phyloP scores from a whole-genome alignment of 37 sponge, comb jelly and placozoan species.

The Diacarnus erythraeanus region DNA sequence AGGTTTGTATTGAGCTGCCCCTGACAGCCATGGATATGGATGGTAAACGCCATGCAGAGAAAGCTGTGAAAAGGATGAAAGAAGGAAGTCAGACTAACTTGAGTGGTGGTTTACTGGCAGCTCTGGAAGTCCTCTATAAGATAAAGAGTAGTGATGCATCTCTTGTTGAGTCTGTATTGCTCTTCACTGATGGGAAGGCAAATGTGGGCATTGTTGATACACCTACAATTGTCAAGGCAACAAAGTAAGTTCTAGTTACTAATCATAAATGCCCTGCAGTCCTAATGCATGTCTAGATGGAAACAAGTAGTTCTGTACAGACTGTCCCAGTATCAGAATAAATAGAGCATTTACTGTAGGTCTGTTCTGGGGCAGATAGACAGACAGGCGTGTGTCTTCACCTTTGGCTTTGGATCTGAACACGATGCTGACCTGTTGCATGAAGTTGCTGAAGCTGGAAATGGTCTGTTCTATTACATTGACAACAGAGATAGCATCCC shows the following conservation, averaged over 20 bases:
- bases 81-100: conserved; percentile 95
- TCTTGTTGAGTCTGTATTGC: conserved; percentile 83
- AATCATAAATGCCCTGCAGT: neutral
- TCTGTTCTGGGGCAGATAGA: conserved; percentile 82
- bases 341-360: conserved; percentile 29
- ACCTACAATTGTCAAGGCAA: conserved; percentile 70
- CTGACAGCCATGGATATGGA: conserved; percentile 74
- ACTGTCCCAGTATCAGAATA: too few relatives aligned
- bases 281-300: neutral
- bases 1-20: conserved; percentile 57
- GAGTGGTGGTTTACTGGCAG: conserved; percentile 91
- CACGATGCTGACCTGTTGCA: conserved; percentile 80
- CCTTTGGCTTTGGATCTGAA: conserved; percentile 88
- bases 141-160: conserved; percentile 54
- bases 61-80: conserved; percentile 67
- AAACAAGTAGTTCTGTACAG: neutral
- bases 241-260: conserved; percentile 51
- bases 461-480: conserved; percentile 90
- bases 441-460: conserved; percentile 81
- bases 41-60: conserved; percentile 83
- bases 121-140: conserved; percentile 72
- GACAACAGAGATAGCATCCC: conserved; percentile 90
- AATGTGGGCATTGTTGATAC: conserved; percentile 77
- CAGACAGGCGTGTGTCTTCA: conserved; percentile 88
- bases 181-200: conserved; percentile 96